These are phyloP conservation scores for Philereme vetulata DNA, from an alignment of 2,888 invertebrate genomes.

Conservation along the genomic window DNA sequence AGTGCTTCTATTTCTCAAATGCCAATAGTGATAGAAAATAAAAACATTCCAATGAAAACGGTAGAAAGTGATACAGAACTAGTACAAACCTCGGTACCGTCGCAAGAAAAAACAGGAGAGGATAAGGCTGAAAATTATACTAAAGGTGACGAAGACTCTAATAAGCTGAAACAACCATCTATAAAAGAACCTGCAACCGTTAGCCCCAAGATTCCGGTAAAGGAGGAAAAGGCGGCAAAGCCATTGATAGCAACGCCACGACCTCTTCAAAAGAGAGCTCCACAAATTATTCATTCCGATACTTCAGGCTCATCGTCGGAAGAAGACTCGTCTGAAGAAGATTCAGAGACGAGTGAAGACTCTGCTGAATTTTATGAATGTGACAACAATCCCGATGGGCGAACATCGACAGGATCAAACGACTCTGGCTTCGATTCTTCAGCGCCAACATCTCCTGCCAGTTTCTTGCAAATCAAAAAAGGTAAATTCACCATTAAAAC, in stretches of 20 bases:
- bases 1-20: conserved; percentile 29
- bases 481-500: conserved; percentile 64
- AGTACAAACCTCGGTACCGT: conserved; percentile 37
- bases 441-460: conserved; percentile 86
- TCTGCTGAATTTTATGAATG: conserved; percentile 76
- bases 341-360: conserved; percentile 70
- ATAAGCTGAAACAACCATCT: conserved; percentile 39
- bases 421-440: conserved; percentile 93
- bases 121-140: conserved; percentile 55
- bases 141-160: conserved; percentile 43
- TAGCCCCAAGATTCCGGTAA: conserved; percentile 65
- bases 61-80: conserved; percentile 31
- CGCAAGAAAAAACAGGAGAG: conserved; percentile 46
- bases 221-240: conserved; percentile 81
- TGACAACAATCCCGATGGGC: conserved; percentile 80
- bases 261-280: conserved; percentile 82
- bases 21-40: conserved; percentile 43
- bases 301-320: conserved; percentile 75
- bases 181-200: conserved; percentile 35
- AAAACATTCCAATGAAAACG: conserved; percentile 65
- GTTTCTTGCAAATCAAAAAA: conserved; percentile 84
- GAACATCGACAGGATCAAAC: conserved; percentile 90
- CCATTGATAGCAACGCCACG: conserved; percentile 85
- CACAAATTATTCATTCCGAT: conserved; percentile 70
- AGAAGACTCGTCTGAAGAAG: conserved; percentile 75